Base-by-base conservation (phyloP, 1,140 invertebrate species). In the Bursaphelenchus mucronatus region DNA sequence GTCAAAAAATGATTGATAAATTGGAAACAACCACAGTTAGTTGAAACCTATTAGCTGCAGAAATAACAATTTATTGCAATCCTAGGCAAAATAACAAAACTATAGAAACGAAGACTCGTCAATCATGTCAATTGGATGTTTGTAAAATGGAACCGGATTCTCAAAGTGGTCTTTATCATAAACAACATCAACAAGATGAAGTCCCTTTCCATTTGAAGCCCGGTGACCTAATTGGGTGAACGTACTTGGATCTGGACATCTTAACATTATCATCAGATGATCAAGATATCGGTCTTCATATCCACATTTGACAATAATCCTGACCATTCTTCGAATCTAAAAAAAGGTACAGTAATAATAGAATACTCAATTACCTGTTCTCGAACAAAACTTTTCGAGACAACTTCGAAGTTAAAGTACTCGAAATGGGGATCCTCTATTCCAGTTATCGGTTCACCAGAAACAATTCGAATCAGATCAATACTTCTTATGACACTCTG, bases 301-400 rank as follows among this genome's bases (percentile, higher is more conserved):
- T 13, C 54, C 44, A 5, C 30, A 30, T 30, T 30, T 30, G 30
- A 71, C 63, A 61, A 74, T 30, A 21, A 71, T 50, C 40, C 55
- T 44, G 46, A 71, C 68, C 72, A 74, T 74, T 53, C 72, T 30
- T 5, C 72, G 63, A 59, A 74, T 74, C 68, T 72, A 39, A 64
- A 67, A 46, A 0, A 40, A 17, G 6, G 6, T n/a, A 11, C 19
- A 47, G 43, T n/a, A n/a, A 19, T 8, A 30, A 10, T n/a, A n/a
- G 41, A 1, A 41, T 52, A 3, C 9, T 4, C 15, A 61, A 3
- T 8, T 21, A 71, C 69, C 69, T 73, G 71, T 62, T 73, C 69
- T 55, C 72, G 51, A n/a, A 74, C 59, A 61, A 75, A 74, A 3
- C 59, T 59, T 49, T 43, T 51, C 5, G 72, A 62, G 11, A 74